phyloP scores from a whole-genome alignment of 2,797 vertebrate species.

The Cygnus olor region DNA sequence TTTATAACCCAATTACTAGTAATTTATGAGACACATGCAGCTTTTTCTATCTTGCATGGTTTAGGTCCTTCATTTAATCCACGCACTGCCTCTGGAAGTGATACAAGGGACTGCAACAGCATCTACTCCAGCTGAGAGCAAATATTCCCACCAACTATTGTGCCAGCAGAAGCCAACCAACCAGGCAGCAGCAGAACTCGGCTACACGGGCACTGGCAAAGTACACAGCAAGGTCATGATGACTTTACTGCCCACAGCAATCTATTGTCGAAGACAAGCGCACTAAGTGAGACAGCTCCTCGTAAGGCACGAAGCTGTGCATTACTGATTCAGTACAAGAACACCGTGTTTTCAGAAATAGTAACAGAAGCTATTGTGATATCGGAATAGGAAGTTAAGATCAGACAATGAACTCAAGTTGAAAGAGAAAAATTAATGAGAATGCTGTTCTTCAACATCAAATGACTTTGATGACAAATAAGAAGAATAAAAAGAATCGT shows the following conservation, averaged over 20 bases:
- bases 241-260: neutral
- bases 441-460: neutral
- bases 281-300: neutral
- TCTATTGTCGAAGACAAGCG: neutral
- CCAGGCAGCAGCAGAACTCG: rapidly evolving
- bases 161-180: neutral
- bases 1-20: neutral
- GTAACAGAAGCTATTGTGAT: neutral
- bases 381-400: neutral
- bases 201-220: neutral
- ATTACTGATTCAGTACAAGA: neutral
- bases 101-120: neutral
- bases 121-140: neutral
- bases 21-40: neutral
- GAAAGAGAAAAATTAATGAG: neutral
- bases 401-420: neutral
- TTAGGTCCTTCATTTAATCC: neutral
- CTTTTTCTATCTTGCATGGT: neutral
- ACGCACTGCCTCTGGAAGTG: rapidly evolving
- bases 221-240: neutral
- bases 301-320: neutral
- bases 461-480: neutral
- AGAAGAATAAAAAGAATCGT: neutral
- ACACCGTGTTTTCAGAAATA: neutral
- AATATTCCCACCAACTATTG: neutral